A percentile compares a stretch with the other conserved stretches of the same genome.
These are phyloP conservation scores for Gymnocheta viridis DNA, from an alignment of 2,888 invertebrate genomes.

Conservation along the genomic window DNA sequence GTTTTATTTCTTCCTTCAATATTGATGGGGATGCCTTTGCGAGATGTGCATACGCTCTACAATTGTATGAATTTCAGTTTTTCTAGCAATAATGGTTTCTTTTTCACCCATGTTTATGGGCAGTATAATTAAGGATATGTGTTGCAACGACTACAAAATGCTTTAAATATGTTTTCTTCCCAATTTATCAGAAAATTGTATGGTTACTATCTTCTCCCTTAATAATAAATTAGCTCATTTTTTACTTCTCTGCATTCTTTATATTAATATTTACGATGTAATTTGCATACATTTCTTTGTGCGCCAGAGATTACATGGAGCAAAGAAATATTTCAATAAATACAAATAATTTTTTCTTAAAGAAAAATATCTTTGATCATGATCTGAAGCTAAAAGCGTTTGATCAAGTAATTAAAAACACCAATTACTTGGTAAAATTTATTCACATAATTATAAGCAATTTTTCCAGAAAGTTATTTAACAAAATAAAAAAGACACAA, in stretches of 20 bases:
- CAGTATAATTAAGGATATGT: conserved; percentile 39
- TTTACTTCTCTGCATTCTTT: conserved; percentile 18
- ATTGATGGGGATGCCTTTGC: conserved; percentile 23
- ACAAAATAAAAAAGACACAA: background rate
- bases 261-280: conserved; percentile 12
- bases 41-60: conserved; percentile 4
- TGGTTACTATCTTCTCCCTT: background rate
- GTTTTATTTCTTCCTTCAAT: conserved; percentile 12
- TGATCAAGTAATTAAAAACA: too few relatives aligned
- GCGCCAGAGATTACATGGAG: background rate
- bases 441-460: background rate
- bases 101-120: conserved; percentile 1
- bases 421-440: too few relatives aligned
- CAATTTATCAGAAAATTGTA: conserved; percentile 14
- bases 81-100: conserved; percentile 41
- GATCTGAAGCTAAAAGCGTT: too few relatives aligned
- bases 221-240: conserved; percentile 33
- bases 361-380: too few relatives aligned
- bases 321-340: background rate
- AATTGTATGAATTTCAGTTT: conserved; percentile 13
- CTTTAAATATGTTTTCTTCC: conserved; percentile 12
- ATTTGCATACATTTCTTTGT: conserved; percentile 10
- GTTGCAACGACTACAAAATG: background rate
- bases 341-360: too few relatives aligned
- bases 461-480: background rate